phyloP scores from a whole-genome alignment of 1,140 invertebrate genomes.

The Drosophila punjabiensis region DNA sequence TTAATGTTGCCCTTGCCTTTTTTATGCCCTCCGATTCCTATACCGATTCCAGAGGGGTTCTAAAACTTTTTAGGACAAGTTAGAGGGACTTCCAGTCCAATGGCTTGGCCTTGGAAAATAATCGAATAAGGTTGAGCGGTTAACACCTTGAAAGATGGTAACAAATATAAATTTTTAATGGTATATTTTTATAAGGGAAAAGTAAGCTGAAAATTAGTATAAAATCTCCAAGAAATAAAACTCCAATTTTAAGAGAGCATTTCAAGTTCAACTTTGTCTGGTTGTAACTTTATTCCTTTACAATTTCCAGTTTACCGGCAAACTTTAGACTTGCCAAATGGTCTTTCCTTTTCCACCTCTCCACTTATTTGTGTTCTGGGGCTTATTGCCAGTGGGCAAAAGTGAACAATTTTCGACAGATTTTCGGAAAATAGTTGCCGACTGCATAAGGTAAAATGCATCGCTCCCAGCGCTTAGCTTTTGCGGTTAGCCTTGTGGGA shows the following conservation, averaged over 20 bases:
- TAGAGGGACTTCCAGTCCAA: slow-evolving; percentile 1
- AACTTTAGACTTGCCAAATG: slow-evolving; percentile 64
- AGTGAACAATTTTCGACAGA: slow-evolving; percentile 77
- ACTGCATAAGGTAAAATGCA: slow-evolving; percentile 63
- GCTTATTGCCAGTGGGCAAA: slow-evolving; percentile 64
- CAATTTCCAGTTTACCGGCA: slow-evolving; percentile 36
- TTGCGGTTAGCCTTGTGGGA: slow-evolving; percentile 67
- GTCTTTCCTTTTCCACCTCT: slow-evolving; percentile 34
- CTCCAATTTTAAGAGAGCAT: slow-evolving; percentile 14
- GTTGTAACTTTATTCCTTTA: slow-evolving; percentile 11
- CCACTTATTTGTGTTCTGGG: slow-evolving; percentile 73
- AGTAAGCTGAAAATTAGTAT: background rate
- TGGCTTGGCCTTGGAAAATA: slow-evolving; percentile 7
- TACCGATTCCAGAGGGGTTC: background rate
- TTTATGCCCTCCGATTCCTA: slow-evolving; percentile 13
- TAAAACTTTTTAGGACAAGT: slow-evolving; percentile 7
- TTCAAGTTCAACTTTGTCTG: background rate
- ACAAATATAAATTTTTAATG: background rate
- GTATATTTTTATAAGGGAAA: background rate
- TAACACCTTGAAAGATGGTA: background rate
- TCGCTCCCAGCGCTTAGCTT: slow-evolving; percentile 46
- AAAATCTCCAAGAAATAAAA: background rate
- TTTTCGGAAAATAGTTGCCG: slow-evolving; percentile 73
- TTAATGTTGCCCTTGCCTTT: slow-evolving; percentile 39
- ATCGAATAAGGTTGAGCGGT: background rate